A percentile compares a stretch with the other conserved stretches of the same genome.
Conservation (phyloP, 2,888 invertebrate species). For the Chrysotoxum bicinctum region DNA sequence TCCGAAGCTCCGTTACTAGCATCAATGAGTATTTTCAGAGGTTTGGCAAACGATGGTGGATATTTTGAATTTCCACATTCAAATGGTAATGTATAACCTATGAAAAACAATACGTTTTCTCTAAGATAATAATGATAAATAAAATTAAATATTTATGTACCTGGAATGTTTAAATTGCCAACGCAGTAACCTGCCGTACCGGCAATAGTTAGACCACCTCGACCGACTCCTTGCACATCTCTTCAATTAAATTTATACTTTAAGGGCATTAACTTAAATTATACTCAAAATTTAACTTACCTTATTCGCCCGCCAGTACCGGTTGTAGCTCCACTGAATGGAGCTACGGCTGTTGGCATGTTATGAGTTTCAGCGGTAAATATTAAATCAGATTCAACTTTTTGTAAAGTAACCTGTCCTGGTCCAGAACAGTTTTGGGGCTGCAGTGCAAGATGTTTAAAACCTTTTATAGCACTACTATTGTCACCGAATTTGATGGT, state of each 20-base stretch:
- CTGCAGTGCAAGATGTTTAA: slow-evolving; percentile 86
- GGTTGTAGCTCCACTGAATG: slow-evolving; percentile 98
- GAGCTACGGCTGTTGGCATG: slow-evolving; percentile 98
- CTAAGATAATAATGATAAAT: background rate
- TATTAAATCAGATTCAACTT: slow-evolving; percentile 91
- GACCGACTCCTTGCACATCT: slow-evolving; percentile 97
- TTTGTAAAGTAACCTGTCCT: slow-evolving; percentile 84
- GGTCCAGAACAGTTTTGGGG: slow-evolving; percentile 85
- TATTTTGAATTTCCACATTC: slow-evolving; percentile 89
- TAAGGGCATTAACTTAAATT: background rate
- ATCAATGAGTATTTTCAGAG: slow-evolving; percentile 94
- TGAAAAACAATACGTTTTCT: background rate
- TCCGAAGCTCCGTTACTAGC: slow-evolving; percentile 99
- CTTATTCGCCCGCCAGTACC: slow-evolving; percentile 96
- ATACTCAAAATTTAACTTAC: slow-evolving; percentile 60
- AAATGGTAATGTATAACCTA: slow-evolving; percentile 93
- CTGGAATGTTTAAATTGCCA: slow-evolving; percentile 95
- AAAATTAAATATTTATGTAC: slow-evolving; percentile 81
- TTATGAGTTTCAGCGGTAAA: slow-evolving; percentile 99
- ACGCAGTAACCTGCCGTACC: slow-evolving; percentile 98
- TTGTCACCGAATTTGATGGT: slow-evolving; percentile 99
- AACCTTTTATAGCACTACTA: slow-evolving; percentile 96
- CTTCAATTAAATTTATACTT: slow-evolving; percentile 80
- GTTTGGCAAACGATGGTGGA: slow-evolving; percentile 94
- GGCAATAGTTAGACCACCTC: slow-evolving; percentile 96